Conservation (phyloP, 2,888 invertebrate species). For the Polylopha cassiicola region DNA sequence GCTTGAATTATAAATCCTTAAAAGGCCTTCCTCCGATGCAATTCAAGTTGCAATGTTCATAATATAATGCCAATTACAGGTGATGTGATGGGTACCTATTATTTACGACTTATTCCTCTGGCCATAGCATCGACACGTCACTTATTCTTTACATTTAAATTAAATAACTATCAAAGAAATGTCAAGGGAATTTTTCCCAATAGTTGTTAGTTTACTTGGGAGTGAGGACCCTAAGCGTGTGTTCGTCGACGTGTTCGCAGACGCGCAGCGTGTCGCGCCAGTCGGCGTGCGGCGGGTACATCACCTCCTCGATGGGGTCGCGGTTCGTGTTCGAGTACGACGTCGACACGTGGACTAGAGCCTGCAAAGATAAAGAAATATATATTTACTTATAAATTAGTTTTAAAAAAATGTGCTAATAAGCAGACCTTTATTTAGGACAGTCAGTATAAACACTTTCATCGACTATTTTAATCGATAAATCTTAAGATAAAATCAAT, state of each 20-base stretch:
- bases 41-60: too few species aligned
- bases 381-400: neutral
- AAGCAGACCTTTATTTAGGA: too few species aligned
- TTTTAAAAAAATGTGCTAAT: too few species aligned
- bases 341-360: conserved; percentile 89
- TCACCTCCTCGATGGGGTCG: conserved; percentile 83
- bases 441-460: too few species aligned
- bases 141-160: too few species aligned
- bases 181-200: neutral
- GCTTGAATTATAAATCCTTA: too few species aligned
- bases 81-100: neutral
- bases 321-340: conserved; percentile 91
- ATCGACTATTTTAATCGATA: too few species aligned
- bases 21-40: too few species aligned
- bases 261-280: conserved; percentile 82
- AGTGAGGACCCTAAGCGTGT: conserved; percentile 74
- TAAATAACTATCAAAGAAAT: too few species aligned
- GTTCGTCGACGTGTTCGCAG: conserved; percentile 78
- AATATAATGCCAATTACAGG: too few species aligned
- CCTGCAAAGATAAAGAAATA: conserved; percentile 50
- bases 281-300: conserved; percentile 83
- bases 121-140: too few species aligned
- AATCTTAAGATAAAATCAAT: too few species aligned
- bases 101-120: neutral
- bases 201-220: conserved; percentile 74